phyloP scores from a whole-genome alignment of 2,113 vertebrate species.

The Sterna hirundo region DNA sequence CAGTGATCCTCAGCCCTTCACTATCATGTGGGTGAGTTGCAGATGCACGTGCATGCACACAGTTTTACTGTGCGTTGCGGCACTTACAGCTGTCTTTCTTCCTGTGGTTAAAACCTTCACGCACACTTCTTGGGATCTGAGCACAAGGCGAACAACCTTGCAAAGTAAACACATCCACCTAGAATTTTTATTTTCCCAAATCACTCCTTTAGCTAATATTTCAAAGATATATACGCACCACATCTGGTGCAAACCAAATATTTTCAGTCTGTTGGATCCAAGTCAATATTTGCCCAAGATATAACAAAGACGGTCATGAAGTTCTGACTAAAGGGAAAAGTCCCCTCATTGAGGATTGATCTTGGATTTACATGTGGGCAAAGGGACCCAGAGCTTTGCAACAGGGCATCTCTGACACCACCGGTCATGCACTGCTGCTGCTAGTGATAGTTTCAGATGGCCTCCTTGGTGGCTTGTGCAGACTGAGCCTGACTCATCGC shows the following conservation, averaged over 20 bases:
- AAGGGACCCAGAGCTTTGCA: neutral
- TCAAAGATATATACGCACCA: slow-evolving; percentile 67
- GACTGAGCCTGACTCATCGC: neutral
- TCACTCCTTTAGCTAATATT: slow-evolving; percentile 83
- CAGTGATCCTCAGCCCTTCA: neutral
- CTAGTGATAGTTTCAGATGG: neutral
- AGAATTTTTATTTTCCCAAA: slow-evolving; percentile 76
- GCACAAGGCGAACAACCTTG: slow-evolving; percentile 7
- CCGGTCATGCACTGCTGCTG: neutral
- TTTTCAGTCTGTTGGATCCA: slow-evolving; percentile 74
- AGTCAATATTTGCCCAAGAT: slow-evolving; percentile 79
- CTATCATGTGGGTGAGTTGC: neutral
- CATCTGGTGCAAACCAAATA: slow-evolving; percentile 85
- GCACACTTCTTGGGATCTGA: neutral
- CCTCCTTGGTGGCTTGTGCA: neutral
- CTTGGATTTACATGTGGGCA: neutral
- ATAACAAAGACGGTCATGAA: slow-evolving; percentile 44
- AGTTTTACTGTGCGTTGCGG: neutral
- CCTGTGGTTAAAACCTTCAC: slow-evolving; percentile 17
- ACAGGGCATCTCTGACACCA: fast-evolving
- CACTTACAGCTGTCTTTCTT: slow-evolving; percentile 6
- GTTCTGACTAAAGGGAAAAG: neutral
- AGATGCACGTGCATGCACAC: neutral
- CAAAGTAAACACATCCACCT: slow-evolving; percentile 65
- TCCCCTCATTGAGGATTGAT: neutral